Percentiles rank a stretch among this genome's conserved stretches.
These are phyloP conservation scores for Protobothrops flavoviridis DNA, from an alignment of 2,113 vertebrate genomes.

Conservation along the genomic window DNA sequence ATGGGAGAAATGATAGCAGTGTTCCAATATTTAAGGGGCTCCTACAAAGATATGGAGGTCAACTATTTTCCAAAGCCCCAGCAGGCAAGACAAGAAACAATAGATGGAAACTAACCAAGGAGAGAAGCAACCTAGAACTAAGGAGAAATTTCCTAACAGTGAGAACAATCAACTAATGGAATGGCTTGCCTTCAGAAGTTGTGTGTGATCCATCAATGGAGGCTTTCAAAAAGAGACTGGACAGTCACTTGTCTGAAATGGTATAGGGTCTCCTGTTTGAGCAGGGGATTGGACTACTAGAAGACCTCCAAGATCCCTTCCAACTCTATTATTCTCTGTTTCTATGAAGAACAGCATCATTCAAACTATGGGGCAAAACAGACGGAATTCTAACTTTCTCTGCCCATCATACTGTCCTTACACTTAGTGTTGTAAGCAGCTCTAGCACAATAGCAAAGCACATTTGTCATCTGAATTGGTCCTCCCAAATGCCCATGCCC, in stretches of 20 bases:
- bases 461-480: slow-evolving; percentile 5
- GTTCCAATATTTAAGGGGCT: neutral
- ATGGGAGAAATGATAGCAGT: neutral
- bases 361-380: neutral
- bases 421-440: slow-evolving; percentile 23
- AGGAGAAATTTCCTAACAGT: neutral
- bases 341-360: neutral
- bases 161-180: neutral
- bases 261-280: neutral
- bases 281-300: neutral
- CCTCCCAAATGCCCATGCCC: slow-evolving; percentile 15
- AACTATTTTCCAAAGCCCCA: neutral
- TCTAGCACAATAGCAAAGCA: slow-evolving; percentile 4
- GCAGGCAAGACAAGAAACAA: neutral
- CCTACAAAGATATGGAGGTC: neutral
- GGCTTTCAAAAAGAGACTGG: neutral
- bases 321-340: neutral
- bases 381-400: slow-evolving; percentile 24
- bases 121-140: neutral
- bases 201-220: neutral
- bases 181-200: neutral
- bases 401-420: neutral
- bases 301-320: neutral
- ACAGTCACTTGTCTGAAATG: neutral
- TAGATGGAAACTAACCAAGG: neutral